These are phyloP conservation scores for Glossophaga mutica DNA, from an alignment of 2,797 vertebrate species.

Conservation along the genomic window DNA sequence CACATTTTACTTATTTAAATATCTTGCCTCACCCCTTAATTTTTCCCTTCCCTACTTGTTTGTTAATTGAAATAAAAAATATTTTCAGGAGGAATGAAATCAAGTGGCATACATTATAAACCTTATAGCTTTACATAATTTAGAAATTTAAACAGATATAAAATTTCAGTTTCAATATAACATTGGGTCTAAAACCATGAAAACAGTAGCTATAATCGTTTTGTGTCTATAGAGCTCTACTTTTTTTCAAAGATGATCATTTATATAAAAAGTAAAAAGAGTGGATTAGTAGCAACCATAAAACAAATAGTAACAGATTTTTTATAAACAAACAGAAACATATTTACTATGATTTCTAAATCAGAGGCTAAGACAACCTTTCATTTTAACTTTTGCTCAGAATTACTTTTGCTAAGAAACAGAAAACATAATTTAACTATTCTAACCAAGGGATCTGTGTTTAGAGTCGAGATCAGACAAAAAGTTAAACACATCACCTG, in stretches of 20 bases:
- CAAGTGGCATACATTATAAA: background rate
- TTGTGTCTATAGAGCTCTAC: background rate
- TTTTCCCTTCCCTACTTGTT: background rate
- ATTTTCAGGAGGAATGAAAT: background rate
- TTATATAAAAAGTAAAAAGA: background rate
- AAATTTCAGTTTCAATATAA: constrained; percentile 2
- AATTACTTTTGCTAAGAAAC: background rate
- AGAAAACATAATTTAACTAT: background rate
- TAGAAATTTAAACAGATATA: background rate
- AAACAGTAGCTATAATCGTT: background rate
- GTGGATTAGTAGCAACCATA: background rate
- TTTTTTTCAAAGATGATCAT: background rate
- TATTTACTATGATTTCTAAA: background rate
- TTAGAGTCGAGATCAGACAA: background rate
- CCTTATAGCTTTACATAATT: background rate
- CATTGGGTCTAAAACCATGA: background rate
- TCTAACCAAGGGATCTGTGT: background rate
- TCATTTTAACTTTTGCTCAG: background rate
- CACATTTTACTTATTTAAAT: background rate
- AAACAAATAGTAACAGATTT: background rate
- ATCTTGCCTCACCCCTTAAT: background rate
- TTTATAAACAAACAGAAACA: background rate
- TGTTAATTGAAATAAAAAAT: background rate
- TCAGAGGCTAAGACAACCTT: background rate
- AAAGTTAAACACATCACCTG: background rate